These are phyloP conservation scores for Neosilurus hyrtlii DNA, from an alignment of 2,797 vertebrate species.

Conservation along the genomic window DNA sequence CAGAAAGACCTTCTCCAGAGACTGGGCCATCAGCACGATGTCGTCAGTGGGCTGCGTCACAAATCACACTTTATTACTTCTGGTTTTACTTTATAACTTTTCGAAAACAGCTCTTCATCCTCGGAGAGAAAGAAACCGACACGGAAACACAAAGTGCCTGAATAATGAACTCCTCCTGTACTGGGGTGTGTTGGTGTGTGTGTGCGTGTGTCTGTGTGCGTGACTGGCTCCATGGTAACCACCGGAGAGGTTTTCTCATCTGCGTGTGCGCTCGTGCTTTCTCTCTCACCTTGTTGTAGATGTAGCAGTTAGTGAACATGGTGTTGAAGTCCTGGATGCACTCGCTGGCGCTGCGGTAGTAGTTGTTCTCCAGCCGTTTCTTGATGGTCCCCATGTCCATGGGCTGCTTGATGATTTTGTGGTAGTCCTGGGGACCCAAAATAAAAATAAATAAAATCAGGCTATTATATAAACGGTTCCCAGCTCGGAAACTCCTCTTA, in stretches of 20 bases:
- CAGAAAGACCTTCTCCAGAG: conserved; percentile 90
- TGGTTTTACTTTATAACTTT: not conserved
- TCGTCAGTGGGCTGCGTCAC: conserved; percentile 83
- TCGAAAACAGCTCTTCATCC: not conserved
- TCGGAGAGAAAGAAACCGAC: not conserved
- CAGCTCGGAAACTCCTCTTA: not conserved
- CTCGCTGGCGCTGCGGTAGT: conserved; percentile 86
- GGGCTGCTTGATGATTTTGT: conserved; percentile 95
- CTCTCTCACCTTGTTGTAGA: conserved; percentile 88
- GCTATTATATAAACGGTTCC: too few relatives aligned
- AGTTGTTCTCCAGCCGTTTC: conserved; percentile 86
- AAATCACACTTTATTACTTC: not conserved
- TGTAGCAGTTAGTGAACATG: conserved; percentile 97
- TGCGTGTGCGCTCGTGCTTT: not conserved
- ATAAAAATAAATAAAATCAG: not conserved
- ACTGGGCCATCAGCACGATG: conserved; percentile 94
- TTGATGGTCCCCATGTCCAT: conserved; percentile 98
- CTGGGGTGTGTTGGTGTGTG: too few relatives aligned
- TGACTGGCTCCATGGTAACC: conserved; percentile 8
- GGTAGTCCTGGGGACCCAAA: conserved; percentile 79
- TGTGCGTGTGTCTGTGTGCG: not conserved
- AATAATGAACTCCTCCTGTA: not conserved
- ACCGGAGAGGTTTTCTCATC: not conserved
- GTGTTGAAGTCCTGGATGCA: conserved; percentile 97
- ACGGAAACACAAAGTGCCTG: not conserved